phyloP scores from a whole-genome alignment of 2,888 invertebrate species.

The Thymelicus lineola region DNA sequence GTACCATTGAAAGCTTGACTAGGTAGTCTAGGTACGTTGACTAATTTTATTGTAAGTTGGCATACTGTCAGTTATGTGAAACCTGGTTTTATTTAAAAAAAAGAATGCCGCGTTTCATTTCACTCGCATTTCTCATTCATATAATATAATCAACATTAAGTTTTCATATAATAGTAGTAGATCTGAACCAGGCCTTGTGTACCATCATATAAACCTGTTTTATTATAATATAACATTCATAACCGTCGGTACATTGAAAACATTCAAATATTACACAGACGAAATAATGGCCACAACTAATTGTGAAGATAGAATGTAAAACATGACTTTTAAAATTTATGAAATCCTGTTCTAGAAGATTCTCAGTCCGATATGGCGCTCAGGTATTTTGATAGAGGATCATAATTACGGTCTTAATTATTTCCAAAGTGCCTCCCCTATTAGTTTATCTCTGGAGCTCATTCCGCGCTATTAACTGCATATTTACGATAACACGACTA shows the following conservation, averaged over 20 bases:
- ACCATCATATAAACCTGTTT: too few species aligned
- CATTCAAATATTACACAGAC: neutral
- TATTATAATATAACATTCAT: neutral
- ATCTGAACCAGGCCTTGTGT: too few species aligned
- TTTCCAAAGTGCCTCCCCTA: conserved; percentile 64
- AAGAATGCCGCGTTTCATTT: too few species aligned
- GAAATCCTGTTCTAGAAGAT: conserved; percentile 8
- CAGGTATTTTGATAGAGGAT: conserved; percentile 38
- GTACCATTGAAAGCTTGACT: too few species aligned
- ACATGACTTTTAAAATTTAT: neutral
- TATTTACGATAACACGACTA: conserved; percentile 65
- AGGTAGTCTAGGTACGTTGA: too few species aligned
- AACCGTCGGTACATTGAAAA: neutral
- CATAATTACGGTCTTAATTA: conserved; percentile 58
- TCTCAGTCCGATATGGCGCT: conserved; percentile 10
- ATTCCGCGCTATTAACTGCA: conserved; percentile 62
- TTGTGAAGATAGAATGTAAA: neutral
- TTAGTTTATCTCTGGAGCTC: conserved; percentile 68
- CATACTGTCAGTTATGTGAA: too few species aligned
- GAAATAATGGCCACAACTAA: too few species aligned
- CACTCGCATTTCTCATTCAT: too few species aligned
- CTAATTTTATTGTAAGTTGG: too few species aligned
- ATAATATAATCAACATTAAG: too few species aligned
- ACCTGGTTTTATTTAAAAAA: too few species aligned
- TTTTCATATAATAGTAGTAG: too few species aligned